Evolutionary conservation across 2,113 vertebrate species (phyloP).

Genomic region (Elachura formosa): DNA sequence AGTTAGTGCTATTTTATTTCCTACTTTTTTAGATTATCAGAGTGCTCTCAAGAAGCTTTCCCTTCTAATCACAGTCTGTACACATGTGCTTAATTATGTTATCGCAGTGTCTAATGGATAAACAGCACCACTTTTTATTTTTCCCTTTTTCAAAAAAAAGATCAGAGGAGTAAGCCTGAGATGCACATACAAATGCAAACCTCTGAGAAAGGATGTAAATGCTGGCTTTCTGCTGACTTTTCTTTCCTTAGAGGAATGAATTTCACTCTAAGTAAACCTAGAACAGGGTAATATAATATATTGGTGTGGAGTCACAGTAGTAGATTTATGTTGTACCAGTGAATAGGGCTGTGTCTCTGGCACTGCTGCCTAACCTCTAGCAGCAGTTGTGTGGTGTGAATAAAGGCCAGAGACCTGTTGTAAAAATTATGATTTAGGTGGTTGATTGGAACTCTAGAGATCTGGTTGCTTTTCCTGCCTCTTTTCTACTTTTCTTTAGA

Average conservation of each 20-base stretch:
- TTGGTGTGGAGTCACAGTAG: background rate
- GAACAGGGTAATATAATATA: background rate
- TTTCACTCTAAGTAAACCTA: background rate
- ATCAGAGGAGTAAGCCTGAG: background rate
- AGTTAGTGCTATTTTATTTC: background rate
- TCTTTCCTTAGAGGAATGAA: background rate
- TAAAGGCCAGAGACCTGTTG: constrained; percentile 33
- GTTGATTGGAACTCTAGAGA: background rate
- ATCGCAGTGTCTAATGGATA: background rate
- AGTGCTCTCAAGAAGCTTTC: background rate
- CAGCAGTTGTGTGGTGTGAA: constrained; percentile 34
- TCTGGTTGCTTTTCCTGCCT: background rate
- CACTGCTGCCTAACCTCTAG: constrained; percentile 10
- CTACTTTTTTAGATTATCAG: background rate
- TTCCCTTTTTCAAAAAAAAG: background rate
- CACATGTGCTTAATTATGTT: background rate
- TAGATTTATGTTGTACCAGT: constrained; percentile 22
- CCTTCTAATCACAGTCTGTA: background rate
- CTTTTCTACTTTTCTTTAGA: constrained; percentile 4
- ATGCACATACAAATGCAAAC: background rate
- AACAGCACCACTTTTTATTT: background rate
- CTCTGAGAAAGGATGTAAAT: background rate
- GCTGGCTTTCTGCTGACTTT: background rate
- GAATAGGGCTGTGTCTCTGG: constrained; percentile 22
- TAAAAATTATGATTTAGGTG: constrained; percentile 36